phyloP scores from a whole-genome alignment of 2,113 vertebrate genomes.

The Pachypanchax playfairii region DNA sequence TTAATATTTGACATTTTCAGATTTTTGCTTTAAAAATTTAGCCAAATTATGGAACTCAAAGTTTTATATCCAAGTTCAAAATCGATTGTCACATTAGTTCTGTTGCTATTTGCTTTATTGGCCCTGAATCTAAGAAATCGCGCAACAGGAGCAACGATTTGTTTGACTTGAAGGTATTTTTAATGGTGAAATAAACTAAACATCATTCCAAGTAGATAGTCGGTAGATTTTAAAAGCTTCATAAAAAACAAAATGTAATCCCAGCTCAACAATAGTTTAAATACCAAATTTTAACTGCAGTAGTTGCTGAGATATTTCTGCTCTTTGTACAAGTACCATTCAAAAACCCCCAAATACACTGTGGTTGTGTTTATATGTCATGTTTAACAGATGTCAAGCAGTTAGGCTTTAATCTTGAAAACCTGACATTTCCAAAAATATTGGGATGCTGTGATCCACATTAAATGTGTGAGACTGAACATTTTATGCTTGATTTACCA shows the following conservation, averaged over 20 bases:
- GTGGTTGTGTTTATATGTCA: slow-evolving; percentile 26
- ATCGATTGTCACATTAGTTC: too few species aligned
- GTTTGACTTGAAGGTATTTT: background rate
- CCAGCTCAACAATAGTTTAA: background rate
- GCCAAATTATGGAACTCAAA: too few species aligned
- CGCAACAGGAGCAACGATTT: background rate
- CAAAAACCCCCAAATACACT: slow-evolving; percentile 29
- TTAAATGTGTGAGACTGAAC: slow-evolving; percentile 52
- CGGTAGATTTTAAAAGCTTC: too few species aligned
- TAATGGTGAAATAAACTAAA: background rate
- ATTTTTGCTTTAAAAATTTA: too few species aligned
- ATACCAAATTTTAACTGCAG: background rate
- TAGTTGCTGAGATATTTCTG: background rate
- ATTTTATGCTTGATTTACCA: slow-evolving; percentile 57
- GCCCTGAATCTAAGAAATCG: too few species aligned
- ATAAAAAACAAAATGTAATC: too few species aligned
- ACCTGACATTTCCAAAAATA: slow-evolving; percentile 40
- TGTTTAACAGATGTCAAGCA: slow-evolving; percentile 45
- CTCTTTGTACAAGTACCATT: slow-evolving; percentile 12
- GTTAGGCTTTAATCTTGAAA: slow-evolving; percentile 33
- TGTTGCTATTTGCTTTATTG: too few species aligned
- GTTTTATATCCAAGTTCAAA: too few species aligned
- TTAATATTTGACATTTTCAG: too few species aligned
- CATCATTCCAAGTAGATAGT: too few species aligned
- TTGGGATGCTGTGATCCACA: slow-evolving; percentile 44